A percentile compares a stretch with the other conserved stretches of the same genome.
These are phyloP conservation scores for Heliconius aoede DNA, from an alignment of 2,888 invertebrate species.

Conservation along the genomic window DNA sequence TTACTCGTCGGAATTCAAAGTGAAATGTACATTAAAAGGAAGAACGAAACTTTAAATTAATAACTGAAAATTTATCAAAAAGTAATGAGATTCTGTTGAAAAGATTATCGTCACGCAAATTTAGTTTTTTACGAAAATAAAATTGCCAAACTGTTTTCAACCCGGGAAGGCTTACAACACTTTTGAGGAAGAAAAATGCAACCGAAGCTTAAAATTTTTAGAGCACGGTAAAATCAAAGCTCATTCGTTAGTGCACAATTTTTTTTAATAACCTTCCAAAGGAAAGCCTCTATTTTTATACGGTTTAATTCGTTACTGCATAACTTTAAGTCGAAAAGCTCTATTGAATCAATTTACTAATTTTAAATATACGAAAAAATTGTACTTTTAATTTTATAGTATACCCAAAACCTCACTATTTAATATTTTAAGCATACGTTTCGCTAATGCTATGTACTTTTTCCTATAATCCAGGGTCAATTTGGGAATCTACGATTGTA, in stretches of 20 bases:
- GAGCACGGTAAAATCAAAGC: constrained; percentile 18
- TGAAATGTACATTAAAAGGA: no score
- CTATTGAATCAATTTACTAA: not conserved
- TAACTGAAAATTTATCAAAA: not conserved
- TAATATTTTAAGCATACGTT: no score
- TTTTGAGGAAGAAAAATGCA: constrained; percentile 8
- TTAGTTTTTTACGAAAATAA: not conserved
- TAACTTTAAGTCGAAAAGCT: not conserved
- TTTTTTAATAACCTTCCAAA: constrained; percentile 29
- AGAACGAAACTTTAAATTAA: no score
- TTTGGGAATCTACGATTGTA: not conserved
- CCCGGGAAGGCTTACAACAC: not conserved
- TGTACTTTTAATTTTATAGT: not conserved
- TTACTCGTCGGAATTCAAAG: no score
- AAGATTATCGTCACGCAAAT: not conserved
- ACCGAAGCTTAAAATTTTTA: constrained; percentile 7
- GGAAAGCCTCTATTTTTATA: constrained; percentile 2
- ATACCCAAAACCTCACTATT: not conserved
- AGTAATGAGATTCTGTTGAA: not conserved
- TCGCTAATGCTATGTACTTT: not conserved
- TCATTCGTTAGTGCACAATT: constrained; percentile 35
- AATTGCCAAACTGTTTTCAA: not conserved
- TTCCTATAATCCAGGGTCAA: not conserved
- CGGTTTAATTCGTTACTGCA: not conserved
- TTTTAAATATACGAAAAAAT: not conserved